Base-by-base conservation (phyloP, 2,797 vertebrate genomes). In the Sebastes iracundus region DNA sequence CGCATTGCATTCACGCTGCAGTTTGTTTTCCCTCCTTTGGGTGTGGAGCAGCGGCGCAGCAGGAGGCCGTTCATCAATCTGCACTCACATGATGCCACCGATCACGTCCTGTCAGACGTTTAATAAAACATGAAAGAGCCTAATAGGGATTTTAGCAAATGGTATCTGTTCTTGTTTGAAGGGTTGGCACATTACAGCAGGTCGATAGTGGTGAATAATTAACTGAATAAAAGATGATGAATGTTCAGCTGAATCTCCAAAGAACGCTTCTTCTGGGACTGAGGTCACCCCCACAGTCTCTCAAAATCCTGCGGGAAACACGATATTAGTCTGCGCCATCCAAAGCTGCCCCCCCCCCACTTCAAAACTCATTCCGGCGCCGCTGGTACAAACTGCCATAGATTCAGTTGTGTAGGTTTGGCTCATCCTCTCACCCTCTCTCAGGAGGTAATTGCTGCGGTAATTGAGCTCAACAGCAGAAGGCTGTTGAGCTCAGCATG, bases 81-180 rank as follows among this genome's bases (percentile, higher is more conserved):
- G 82, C 33, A 8, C 64, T 25, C 72, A 3, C 33, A 35, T 28
- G 67, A 72, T 23, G 58, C 60, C 67, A 23, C 79, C 59, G 0
- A 20, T 7, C 6, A 20, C 0, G 10, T 77, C 33, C 64, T 11
- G 69, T 65, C 71, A 28, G 12, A 53, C 6, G 30, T 5, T 82
- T 72, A 59, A 77, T 83, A 77, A 80, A 74, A 82, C 73, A 66
- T 62, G 62, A 73, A 80, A 30, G 28, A 58, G 72, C 32, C 76
- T 61, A 12, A 65, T 55, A 42, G 14, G 3, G 8, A 16, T 42
- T 55, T 84, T 78, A 25, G 28, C n/a, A 35, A 52, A 30, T 32
- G 52, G 8, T 42, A 20, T 62, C 72, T 49, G 66, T 33, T 53
- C 28, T 20, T 7, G 30, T 72, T 27, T 59, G 75, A 63, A 62